A percentile compares a stretch with the other conserved stretches of the same genome.
These are phyloP conservation scores for Noctua comes DNA, from an alignment of 2,888 invertebrate species.

Conservation along the genomic window DNA sequence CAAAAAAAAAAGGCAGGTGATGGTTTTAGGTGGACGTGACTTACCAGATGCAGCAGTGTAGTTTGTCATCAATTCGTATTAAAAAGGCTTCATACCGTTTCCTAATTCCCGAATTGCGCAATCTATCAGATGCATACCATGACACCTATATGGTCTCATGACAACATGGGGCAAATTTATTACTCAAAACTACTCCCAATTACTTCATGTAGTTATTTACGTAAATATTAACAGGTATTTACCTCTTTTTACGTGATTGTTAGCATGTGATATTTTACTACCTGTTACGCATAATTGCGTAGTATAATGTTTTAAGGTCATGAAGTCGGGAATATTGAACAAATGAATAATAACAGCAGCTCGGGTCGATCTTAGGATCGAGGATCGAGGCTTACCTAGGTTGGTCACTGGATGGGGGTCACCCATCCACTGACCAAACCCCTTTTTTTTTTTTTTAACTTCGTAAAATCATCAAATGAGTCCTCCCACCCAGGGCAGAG, in stretches of 20 bases:
- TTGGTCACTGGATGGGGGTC: too few relatives aligned
- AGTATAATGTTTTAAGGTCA: conserved; percentile 2
- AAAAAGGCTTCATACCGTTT: background rate
- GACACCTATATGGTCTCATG: conserved; percentile 2
- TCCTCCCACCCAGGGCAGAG: too few relatives aligned
- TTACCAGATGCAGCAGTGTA: background rate
- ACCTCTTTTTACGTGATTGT: conserved; percentile 24
- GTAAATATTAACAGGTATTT: background rate
- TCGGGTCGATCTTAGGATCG: too few relatives aligned
- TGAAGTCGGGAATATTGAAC: background rate
- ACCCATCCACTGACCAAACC: too few relatives aligned
- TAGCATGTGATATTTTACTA: conserved; percentile 21
- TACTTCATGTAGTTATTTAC: background rate
- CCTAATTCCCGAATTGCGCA: background rate
- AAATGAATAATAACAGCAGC: background rate
- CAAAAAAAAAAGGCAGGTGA: too few relatives aligned
- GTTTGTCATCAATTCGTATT: too few relatives aligned
- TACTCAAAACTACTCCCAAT: conserved; percentile 1
- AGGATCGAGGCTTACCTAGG: too few relatives aligned
- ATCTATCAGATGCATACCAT: background rate
- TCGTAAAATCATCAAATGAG: too few relatives aligned
- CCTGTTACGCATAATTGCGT: conserved; percentile 1
- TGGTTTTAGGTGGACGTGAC: background rate
- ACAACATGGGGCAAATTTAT: conserved; percentile 4
- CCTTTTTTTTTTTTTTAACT: too few relatives aligned